Evolutionary conservation across 2,113 vertebrate species (phyloP).

Genomic region (Campylomormyrus numenius): DNA sequence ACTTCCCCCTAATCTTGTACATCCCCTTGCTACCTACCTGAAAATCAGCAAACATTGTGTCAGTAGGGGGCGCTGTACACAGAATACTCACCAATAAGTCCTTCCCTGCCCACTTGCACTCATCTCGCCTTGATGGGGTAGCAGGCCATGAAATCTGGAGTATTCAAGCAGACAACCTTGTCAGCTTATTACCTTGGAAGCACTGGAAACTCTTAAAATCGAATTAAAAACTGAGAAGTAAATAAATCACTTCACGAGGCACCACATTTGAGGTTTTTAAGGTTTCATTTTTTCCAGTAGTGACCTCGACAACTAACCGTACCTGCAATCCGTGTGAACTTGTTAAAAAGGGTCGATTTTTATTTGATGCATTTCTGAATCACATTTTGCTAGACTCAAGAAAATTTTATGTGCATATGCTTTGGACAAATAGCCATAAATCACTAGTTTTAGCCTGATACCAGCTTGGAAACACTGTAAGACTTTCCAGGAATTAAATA

Average conservation of each 20-base stretch:
- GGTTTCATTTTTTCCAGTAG: not conserved
- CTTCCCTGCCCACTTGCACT: conserved; percentile 98
- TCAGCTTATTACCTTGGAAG: conserved; percentile 12
- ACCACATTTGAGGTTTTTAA: not conserved
- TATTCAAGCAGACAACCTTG: conserved; percentile 27
- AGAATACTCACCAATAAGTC: conserved; percentile 78
- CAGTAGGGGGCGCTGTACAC: not conserved
- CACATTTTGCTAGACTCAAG: not conserved
- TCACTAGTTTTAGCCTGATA: not conserved
- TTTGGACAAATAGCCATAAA: not conserved
- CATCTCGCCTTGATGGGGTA: conserved; percentile 84
- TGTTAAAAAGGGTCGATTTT: not conserved
- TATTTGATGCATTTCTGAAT: not conserved
- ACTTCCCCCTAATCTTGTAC: not conserved
- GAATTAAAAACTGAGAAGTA: not conserved
- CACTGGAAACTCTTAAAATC: not conserved
- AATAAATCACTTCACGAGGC: not conserved
- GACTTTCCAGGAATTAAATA: not conserved
- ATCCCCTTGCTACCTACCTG: not conserved
- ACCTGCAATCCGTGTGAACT: not conserved
- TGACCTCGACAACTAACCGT: not conserved
- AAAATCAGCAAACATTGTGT: not conserved
- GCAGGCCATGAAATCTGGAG: conserved; percentile 90
- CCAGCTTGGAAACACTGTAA: not conserved
- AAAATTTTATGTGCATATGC: not conserved